phyloP scores from a whole-genome alignment of 2,113 vertebrate species.

The Festucalex cinctus region DNA sequence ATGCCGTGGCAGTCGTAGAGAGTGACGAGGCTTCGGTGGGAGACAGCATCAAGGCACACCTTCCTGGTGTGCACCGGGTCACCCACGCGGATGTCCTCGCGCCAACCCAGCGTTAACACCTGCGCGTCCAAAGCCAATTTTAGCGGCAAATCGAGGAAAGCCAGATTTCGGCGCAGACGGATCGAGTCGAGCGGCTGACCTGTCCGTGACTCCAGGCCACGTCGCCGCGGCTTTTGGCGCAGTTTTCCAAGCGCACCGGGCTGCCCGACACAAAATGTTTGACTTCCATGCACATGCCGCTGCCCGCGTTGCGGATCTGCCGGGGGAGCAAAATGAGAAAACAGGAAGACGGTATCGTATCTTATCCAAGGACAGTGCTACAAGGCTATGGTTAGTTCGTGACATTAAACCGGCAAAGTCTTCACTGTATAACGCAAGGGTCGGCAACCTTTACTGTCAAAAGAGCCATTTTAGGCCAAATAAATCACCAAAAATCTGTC shows the following conservation, averaged over 20 bases:
- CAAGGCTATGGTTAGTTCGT: too few species aligned
- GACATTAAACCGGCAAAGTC: too few species aligned
- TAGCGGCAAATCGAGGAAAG: not conserved
- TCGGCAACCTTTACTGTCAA: too few species aligned
- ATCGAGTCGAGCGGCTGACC: slow-evolving; percentile 59
- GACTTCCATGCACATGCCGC: slow-evolving; percentile 81
- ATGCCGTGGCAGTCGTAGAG: slow-evolving; percentile 97
- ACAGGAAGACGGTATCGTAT: too few species aligned
- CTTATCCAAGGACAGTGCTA: too few species aligned
- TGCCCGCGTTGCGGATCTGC: slow-evolving; percentile 82
- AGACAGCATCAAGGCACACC: slow-evolving; percentile 91
- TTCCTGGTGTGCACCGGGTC: slow-evolving; percentile 94
- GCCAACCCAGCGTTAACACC: slow-evolving; percentile 96
- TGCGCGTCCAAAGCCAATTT: slow-evolving; percentile 40
- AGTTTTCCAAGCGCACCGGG: slow-evolving; percentile 80
- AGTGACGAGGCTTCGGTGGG: slow-evolving; percentile 87
- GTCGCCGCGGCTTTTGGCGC: slow-evolving; percentile 79
- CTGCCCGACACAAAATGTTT: slow-evolving; percentile 84
- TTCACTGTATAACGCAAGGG: too few species aligned
- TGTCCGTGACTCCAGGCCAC: slow-evolving; percentile 84
- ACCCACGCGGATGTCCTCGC: slow-evolving; percentile 91
- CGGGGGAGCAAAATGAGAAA: too few species aligned
- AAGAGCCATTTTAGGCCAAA: too few species aligned
- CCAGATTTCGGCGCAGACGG: not conserved
- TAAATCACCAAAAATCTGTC: too few species aligned